A percentile compares a stretch with the other conserved stretches of the same genome.
Evolutionary conservation across 92 coral and sea anemone genomes (phyloP).

Genomic region (Paramuricea clavata): DNA sequence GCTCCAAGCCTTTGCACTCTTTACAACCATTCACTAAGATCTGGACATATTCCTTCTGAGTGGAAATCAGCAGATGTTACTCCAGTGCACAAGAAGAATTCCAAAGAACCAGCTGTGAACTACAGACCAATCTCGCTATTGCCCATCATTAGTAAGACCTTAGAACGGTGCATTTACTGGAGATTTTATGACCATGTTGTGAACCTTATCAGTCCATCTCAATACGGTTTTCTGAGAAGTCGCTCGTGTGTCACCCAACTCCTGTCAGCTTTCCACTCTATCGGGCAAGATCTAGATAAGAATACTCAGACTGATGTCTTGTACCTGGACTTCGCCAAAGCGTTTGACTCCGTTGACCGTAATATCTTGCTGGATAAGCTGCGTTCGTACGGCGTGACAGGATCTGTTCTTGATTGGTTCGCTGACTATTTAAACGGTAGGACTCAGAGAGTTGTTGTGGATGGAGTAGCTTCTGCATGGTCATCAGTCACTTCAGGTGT

Average conservation of each 20-base stretch:
- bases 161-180: neutral
- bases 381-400: neutral
- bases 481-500: constrained; percentile 13
- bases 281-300: neutral
- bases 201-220: no score
- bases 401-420: neutral
- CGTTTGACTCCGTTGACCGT: constrained; percentile 20
- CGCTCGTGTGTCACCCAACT: constrained; percentile 7
- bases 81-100: neutral
- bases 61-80: constrained; percentile 34
- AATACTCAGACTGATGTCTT: neutral
- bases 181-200: neutral
- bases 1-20: constrained; percentile 55
- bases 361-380: neutral
- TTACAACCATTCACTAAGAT: constrained; percentile 42
- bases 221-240: no score
- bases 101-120: neutral
- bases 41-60: neutral
- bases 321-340: constrained; percentile 12
- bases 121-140: neutral
- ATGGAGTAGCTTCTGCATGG: neutral
- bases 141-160: neutral
- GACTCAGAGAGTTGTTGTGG: constrained; percentile 23
- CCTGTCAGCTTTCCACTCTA: neutral
- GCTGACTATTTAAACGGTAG: neutral